Conservation (phyloP, 2,797 vertebrate species). For the Danio choprae region DNA sequence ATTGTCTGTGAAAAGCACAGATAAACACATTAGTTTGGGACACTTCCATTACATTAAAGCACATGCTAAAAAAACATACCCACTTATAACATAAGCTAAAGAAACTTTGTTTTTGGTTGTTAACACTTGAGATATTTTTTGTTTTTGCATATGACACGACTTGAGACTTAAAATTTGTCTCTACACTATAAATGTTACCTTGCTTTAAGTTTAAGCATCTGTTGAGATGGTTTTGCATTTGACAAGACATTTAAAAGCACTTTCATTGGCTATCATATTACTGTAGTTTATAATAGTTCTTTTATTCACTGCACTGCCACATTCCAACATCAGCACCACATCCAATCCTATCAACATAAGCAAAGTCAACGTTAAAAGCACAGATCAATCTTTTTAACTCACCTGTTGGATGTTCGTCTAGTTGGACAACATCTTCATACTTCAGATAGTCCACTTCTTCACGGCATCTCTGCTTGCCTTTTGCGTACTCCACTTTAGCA, state of each 20-base stretch:
- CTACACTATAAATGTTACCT: neutral
- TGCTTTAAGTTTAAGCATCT: neutral
- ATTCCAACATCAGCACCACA: slow-evolving; percentile 4
- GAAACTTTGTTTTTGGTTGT: too few species aligned
- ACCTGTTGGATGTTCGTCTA: slow-evolving; percentile 89
- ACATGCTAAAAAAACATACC: neutral
- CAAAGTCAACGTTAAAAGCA: neutral
- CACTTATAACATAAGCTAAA: neutral
- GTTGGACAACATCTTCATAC: slow-evolving; percentile 78
- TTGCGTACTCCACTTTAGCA: slow-evolving; percentile 90
- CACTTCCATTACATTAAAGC: neutral
- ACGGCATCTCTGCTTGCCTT: slow-evolving; percentile 88
- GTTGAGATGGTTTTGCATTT: neutral
- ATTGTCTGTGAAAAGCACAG: slow-evolving; percentile 71
- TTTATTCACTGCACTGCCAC: neutral
- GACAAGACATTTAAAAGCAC: neutral
- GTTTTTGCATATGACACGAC: too few species aligned
- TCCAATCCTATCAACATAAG: neutral
- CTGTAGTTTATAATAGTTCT: neutral
- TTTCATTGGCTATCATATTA: neutral
- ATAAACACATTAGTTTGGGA: neutral
- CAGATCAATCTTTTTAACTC: slow-evolving; percentile 49
- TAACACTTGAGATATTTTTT: too few species aligned
- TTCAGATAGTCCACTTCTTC: slow-evolving; percentile 89
- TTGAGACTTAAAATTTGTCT: too few species aligned